phyloP scores from a whole-genome alignment of 2,888 invertebrate species.

The Eupeodes luniger region DNA sequence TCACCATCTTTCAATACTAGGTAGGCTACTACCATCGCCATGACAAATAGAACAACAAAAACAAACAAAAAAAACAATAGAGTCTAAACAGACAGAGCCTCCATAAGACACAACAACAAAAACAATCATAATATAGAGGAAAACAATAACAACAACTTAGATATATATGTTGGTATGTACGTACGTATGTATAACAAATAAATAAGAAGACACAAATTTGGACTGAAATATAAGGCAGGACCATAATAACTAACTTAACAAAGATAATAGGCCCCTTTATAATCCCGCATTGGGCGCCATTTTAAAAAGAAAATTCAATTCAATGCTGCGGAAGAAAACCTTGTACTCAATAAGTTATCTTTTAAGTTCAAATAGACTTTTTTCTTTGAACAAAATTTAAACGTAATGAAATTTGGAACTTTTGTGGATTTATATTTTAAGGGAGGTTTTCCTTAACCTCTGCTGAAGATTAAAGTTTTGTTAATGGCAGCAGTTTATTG shows the following conservation, averaged over 20 bases:
- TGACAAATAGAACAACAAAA: constrained; percentile 46
- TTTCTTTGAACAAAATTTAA: no score
- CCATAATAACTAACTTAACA: not conserved
- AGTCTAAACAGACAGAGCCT: constrained; percentile 43
- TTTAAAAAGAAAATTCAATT: not conserved
- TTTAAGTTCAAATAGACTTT: no score
- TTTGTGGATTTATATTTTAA: no score
- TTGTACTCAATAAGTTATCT: no score
- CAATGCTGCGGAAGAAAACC: no score
- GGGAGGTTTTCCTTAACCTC: no score
- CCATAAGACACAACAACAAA: constrained; percentile 15
- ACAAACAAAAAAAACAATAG: constrained; percentile 34
- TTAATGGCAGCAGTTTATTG: no score
- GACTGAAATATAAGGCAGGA: not conserved
- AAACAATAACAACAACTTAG: constrained; percentile 50
- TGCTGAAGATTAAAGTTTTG: no score
- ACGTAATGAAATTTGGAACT: no score
- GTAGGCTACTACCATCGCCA: constrained; percentile 65
- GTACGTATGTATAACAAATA: constrained; percentile 48
- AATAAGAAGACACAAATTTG: constrained; percentile 59
- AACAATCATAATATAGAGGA: constrained; percentile 19
- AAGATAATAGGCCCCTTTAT: not conserved
- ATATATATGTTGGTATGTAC: not conserved
- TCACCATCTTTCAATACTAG: constrained; percentile 55
- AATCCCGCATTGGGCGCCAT: not conserved